Evolutionary conservation across 2,888 invertebrate genomes (phyloP), one percentile per base, ranked within the genome.

Genomic region (Autographa gamma): DNA sequence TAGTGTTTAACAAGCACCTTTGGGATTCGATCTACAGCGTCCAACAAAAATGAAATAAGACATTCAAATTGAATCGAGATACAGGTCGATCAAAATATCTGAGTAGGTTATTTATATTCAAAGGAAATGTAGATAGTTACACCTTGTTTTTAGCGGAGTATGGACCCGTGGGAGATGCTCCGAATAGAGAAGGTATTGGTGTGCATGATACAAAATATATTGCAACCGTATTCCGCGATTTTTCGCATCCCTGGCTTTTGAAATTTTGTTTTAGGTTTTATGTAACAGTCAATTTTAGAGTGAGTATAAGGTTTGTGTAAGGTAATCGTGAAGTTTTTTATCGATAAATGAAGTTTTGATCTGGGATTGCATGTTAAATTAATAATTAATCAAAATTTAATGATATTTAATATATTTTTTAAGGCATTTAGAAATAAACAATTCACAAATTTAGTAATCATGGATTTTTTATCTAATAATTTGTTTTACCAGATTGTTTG

Each of bases 61-160:
- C 81, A 82, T 84, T 82, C 80, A 82, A 88, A 89, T 88, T 86
- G 83, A 87, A 84, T 85, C 71, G 73, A 79, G 79, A 82, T 83
- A 81, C 74, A 60, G 19, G 76, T 58, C 68, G 34, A 59, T 64
- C 58, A 67, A 79, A 82, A 82, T 77, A 77, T 80, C 76, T 81
- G 73, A 84, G 77, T 81, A 76, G 79, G 80, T 81, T 79, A 87
- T 86, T 86, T 86, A 84, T 86, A 86, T 88, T 85, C 86, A 77
- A 71, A 81, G 76, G 68, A 79, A 74, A 79, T 81, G 74, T 61
- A 48, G 34, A 43, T 79, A 61, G 43, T 38, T 61, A 43, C 25
- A 61, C 41, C 25, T 61, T 60, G 60, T 60, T 60, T 41, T 38
- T 59, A 59, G 58, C 19, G 8, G 54, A 19, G 16, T 59, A 59